These are phyloP conservation scores for Drosophila meridiana DNA, from an alignment of 2,888 invertebrate species.

Conservation along the genomic window DNA sequence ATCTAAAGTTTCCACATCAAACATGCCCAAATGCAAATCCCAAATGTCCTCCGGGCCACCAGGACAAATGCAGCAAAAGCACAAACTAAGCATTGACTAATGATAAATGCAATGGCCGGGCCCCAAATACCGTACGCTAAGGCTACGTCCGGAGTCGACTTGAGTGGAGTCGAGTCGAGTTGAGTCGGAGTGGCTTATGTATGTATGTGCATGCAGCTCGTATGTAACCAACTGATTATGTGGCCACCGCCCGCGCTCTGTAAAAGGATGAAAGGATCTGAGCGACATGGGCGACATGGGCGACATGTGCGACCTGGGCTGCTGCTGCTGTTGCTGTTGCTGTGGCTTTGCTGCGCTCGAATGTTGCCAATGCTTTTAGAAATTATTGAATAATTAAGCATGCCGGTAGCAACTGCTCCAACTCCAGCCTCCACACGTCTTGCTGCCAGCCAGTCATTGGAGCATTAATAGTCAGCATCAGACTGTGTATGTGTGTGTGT, in stretches of 20 bases:
- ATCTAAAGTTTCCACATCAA: slow-evolving; percentile 82
- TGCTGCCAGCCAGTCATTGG: slow-evolving; percentile 25
- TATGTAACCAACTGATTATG: slow-evolving; percentile 75
- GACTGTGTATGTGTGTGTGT: neutral
- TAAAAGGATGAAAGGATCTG: slow-evolving; percentile 71
- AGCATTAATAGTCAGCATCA: slow-evolving; percentile 61
- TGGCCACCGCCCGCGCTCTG: slow-evolving; percentile 27
- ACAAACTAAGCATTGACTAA: slow-evolving; percentile 68
- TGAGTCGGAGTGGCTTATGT: slow-evolving; percentile 32
- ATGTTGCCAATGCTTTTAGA: slow-evolving; percentile 80
- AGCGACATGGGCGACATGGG: slow-evolving; percentile 27
- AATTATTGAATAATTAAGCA: slow-evolving; percentile 85
- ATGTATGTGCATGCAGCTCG: slow-evolving; percentile 14
- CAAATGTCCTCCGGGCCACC: slow-evolving; percentile 33
- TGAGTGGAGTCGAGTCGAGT: neutral
- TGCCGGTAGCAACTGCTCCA: slow-evolving; percentile 73
- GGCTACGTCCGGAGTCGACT: slow-evolving; percentile 8
- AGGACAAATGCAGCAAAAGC: slow-evolving; percentile 56
- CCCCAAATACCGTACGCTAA: slow-evolving; percentile 40
- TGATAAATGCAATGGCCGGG: slow-evolving; percentile 66
- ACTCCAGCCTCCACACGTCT: slow-evolving; percentile 6
- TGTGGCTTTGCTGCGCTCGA: slow-evolving; percentile 37
- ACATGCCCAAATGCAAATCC: slow-evolving; percentile 74
- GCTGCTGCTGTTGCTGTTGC: slow-evolving; percentile 14
- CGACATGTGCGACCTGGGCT: slow-evolving; percentile 38